Evolutionary conservation across 2,797 vertebrate genomes (phyloP).

Genomic region (Channallabes apus): DNA sequence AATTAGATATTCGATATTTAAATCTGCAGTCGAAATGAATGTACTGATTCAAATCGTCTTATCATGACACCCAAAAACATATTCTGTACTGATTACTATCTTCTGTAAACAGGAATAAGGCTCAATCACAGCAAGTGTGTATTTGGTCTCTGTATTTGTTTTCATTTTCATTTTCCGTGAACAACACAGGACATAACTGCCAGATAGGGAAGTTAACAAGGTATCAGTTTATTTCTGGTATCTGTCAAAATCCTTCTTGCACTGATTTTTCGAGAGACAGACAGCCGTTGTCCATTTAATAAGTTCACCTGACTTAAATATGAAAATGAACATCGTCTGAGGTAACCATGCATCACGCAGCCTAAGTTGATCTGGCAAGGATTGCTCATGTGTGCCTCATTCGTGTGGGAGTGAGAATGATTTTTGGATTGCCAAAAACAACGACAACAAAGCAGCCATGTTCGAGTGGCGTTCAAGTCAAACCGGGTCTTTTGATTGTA

Average conservation of each 20-base stretch:
- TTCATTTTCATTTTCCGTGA: background rate
- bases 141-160: background rate
- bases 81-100: background rate
- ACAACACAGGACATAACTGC: background rate
- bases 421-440: background rate
- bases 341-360: background rate
- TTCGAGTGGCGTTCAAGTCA: too few relatives aligned
- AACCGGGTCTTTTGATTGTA: too few relatives aligned
- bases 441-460: background rate
- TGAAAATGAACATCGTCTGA: constrained; percentile 1
- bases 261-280: background rate
- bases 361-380: background rate
- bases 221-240: background rate
- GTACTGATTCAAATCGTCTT: background rate
- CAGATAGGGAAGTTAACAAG: background rate
- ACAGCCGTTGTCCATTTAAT: constrained; percentile 4
- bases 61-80: background rate
- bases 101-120: background rate
- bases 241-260: background rate
- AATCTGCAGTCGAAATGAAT: too few relatives aligned
- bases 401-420: too few relatives aligned
- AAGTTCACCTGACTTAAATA: background rate
- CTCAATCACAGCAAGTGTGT: background rate
- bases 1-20: background rate
- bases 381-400: background rate